Conservation (phyloP, 2,888 invertebrate species). For the Cenopis cana region DNA sequence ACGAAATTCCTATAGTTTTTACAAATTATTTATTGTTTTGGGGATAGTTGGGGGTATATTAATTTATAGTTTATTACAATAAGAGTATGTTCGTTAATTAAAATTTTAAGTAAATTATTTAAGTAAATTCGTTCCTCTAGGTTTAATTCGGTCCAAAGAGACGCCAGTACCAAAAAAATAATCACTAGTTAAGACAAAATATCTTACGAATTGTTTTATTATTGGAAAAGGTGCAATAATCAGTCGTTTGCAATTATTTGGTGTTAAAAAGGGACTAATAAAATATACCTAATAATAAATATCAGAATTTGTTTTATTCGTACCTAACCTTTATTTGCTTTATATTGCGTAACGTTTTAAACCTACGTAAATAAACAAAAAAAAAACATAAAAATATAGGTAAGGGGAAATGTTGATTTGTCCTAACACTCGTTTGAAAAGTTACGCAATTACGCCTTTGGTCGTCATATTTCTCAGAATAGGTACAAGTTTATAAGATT, state of each 20-base stretch:
- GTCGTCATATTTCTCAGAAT: too few species aligned
- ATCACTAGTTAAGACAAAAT: constrained; percentile 58
- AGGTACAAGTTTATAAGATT: too few species aligned
- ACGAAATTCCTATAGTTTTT: constrained; percentile 24
- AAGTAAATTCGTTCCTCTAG: constrained; percentile 31
- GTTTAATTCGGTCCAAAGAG: constrained; percentile 54
- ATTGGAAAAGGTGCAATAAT: constrained; percentile 26
- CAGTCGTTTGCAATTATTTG: background rate
- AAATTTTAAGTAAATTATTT: constrained; percentile 17
- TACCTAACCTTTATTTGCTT: background rate
- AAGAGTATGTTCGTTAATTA: constrained; percentile 58
- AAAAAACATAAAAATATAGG: too few species aligned
- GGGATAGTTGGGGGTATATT: constrained; percentile 48
- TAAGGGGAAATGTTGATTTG: too few species aligned
- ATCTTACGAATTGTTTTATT: background rate
- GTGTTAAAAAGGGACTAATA: constrained; percentile 34
- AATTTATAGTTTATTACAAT: constrained; percentile 34
- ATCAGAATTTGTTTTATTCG: background rate
- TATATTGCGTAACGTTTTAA: too few species aligned
- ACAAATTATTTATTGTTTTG: constrained; percentile 44
- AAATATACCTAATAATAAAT: constrained; percentile 13
- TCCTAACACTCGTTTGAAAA: too few species aligned
- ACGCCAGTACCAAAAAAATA: constrained; percentile 80
- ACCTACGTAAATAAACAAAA: too few species aligned
- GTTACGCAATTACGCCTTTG: too few species aligned